Evolutionary conservation across 1,140 invertebrate genomes (phyloP).

Genomic region (Trichomalopsis sarcophagae): DNA sequence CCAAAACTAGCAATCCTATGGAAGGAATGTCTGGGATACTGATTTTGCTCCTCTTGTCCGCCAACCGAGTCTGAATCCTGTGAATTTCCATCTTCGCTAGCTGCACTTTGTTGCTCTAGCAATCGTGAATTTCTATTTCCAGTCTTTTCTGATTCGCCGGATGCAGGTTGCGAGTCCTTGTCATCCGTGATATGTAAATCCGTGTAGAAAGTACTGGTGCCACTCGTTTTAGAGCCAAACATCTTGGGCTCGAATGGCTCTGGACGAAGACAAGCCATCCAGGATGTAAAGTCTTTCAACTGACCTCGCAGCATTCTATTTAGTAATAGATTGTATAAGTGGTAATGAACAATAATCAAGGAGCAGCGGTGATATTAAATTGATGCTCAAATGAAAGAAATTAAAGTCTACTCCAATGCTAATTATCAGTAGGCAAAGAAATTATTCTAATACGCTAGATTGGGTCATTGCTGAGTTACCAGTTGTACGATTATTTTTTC

Average conservation of each 20-base stretch:
- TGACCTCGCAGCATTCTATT: conserved; percentile 70
- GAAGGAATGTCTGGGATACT: conserved; percentile 67
- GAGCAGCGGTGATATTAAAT: background rate
- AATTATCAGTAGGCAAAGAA: conserved; percentile 37
- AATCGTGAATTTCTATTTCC: conserved; percentile 56
- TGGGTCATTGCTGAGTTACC: conserved; percentile 32
- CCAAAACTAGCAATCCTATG: conserved; percentile 68
- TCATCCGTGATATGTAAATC: conserved; percentile 60
- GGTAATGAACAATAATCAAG: conserved; percentile 49
- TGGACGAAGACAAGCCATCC: conserved; percentile 65
- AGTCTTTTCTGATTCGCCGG: conserved; percentile 47
- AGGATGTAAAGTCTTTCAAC: conserved; percentile 69
- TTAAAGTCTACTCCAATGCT: background rate
- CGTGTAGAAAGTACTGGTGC: conserved; percentile 70
- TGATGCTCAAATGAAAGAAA: conserved; percentile 28
- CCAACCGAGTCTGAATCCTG: conserved; percentile 65
- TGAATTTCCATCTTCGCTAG: conserved; percentile 68
- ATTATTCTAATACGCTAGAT: background rate
- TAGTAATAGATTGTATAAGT: conserved; percentile 32
- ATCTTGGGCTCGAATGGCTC: conserved; percentile 70
- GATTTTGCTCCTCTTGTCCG: conserved; percentile 60
- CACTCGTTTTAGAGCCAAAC: conserved; percentile 68
- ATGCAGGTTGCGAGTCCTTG: conserved; percentile 43
- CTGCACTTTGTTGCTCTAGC: conserved; percentile 61
- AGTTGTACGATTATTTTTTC: conserved; percentile 1